These are phyloP conservation scores for Myotis vivesi DNA, from an alignment of 2,797 vertebrate species.

Conservation along the genomic window DNA sequence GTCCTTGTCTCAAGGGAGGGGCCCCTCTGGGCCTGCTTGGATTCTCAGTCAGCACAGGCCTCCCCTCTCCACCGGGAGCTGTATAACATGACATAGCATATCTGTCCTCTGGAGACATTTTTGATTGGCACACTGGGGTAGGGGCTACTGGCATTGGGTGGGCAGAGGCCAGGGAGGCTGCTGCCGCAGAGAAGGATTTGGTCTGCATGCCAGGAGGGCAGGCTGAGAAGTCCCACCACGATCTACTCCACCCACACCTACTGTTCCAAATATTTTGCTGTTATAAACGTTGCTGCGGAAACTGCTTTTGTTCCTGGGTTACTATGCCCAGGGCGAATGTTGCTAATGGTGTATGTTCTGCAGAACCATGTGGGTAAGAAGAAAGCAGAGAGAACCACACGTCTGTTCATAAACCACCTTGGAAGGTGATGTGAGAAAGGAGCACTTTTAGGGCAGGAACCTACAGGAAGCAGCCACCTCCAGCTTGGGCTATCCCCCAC, in stretches of 20 bases:
- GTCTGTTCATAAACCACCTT: fast-evolving
- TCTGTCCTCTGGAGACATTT: not conserved
- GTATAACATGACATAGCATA: fast-evolving
- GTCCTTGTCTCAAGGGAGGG: not conserved
- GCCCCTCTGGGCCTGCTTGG: not conserved
- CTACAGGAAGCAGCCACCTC: fast-evolving
- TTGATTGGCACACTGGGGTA: too few species aligned
- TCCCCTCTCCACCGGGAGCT: not conserved
- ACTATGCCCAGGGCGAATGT: fast-evolving
- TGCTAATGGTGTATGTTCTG: fast-evolving
- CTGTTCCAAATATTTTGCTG: not conserved
- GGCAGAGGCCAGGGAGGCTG: not conserved
- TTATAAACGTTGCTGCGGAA: not conserved
- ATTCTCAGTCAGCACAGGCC: not conserved
- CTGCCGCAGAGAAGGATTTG: not conserved
- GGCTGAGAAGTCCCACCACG: fast-evolving
- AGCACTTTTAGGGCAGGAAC: too few species aligned
- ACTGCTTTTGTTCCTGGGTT: not conserved
- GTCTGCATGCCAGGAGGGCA: fast-evolving
- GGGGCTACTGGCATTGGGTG: fast-evolving
- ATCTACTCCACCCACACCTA: fast-evolving
- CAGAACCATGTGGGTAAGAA: fast-evolving
- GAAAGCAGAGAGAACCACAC: fast-evolving
- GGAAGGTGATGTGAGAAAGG: not conserved
- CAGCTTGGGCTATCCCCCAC: fast-evolving